phyloP scores from a whole-genome alignment of 2,113 vertebrate genomes.

The Lepus europaeus region DNA sequence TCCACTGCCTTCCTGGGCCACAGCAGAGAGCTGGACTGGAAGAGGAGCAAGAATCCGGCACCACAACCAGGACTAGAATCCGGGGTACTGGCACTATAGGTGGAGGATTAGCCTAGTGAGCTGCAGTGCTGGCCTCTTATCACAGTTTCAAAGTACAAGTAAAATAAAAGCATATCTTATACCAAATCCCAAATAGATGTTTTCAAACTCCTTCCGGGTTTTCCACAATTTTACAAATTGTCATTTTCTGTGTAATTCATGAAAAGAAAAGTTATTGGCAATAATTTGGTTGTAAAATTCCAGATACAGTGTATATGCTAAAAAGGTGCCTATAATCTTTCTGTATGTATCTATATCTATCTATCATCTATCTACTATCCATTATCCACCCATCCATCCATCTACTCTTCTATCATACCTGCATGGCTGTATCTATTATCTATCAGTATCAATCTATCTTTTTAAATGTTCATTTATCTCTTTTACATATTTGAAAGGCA shows the following conservation, averaged over 20 bases:
- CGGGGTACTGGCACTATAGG: no score
- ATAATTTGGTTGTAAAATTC: neutral
- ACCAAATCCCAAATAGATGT: neutral
- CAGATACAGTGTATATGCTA: neutral
- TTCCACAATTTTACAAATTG: neutral
- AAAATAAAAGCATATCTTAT: slow-evolving; percentile 26
- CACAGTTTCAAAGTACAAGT: neutral
- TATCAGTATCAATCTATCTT: neutral
- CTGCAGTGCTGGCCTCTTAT: neutral
- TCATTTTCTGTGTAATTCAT: neutral
- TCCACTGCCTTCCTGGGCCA: no score
- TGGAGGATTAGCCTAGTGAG: no score
- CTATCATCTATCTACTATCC: no score
- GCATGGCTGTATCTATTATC: neutral
- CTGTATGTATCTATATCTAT: neutral
- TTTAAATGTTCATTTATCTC: no score
- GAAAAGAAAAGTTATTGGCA: neutral
- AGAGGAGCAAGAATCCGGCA: no score
- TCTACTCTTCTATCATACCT: neutral
- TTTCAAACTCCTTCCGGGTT: slow-evolving; percentile 14
- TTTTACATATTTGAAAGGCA: no score
- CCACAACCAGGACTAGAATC: no score
- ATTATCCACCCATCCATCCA: no score
- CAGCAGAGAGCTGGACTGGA: no score
- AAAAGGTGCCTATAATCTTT: neutral